Evolutionary conservation across 2,113 vertebrate species (phyloP).

Genomic region (Plectropomus leopardus): DNA sequence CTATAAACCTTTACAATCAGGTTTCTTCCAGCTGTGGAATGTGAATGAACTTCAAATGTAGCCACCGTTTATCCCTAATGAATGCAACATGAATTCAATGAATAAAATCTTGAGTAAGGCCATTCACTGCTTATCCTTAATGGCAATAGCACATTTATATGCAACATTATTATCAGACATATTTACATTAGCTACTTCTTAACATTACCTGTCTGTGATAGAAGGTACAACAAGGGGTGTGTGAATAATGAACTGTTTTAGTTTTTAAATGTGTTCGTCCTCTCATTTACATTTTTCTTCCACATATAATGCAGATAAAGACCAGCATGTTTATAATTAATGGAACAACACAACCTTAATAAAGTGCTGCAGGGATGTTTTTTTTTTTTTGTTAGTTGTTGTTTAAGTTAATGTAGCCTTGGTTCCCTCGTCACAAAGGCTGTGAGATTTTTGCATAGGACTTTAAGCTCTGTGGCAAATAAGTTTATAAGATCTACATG

Average conservation of each 20-base stretch:
- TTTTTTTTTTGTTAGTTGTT: too few species aligned
- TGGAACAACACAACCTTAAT: background rate
- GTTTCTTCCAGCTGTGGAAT: constrained; percentile 1
- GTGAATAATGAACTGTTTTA: background rate
- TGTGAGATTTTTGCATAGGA: too few species aligned
- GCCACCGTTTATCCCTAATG: background rate
- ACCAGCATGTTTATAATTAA: background rate
- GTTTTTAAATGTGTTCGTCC: background rate
- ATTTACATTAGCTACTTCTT: background rate
- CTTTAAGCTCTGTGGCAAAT: too few species aligned
- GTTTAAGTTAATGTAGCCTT: too few species aligned
- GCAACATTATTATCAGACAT: background rate
- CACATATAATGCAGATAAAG: background rate
- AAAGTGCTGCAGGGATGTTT: too few species aligned
- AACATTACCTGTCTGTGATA: background rate
- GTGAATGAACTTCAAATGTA: constrained; percentile 8
- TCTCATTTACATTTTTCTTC: background rate
- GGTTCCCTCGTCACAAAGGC: too few species aligned
- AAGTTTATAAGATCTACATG: too few species aligned
- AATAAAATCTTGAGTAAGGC: background rate
- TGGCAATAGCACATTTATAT: background rate
- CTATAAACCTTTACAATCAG: background rate
- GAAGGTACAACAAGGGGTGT: background rate
- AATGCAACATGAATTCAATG: background rate
- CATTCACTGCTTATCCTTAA: constrained; percentile 4